Evolutionary conservation across 2,797 vertebrate species (phyloP), one percentile per base, ranked within the genome.

Genomic region (Florisuga fusca): DNA sequence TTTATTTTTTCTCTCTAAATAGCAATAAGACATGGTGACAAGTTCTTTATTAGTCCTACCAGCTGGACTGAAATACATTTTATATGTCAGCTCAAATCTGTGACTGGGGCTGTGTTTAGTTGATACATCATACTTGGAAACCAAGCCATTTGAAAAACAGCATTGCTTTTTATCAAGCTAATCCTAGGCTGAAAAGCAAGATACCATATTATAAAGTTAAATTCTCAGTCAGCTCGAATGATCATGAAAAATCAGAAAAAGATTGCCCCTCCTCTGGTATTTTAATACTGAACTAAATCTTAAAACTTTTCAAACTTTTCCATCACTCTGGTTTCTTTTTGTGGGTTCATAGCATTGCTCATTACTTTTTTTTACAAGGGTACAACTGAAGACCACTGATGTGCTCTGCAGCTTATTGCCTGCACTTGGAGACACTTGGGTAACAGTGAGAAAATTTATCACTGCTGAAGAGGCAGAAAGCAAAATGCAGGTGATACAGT

Each of bases 1-100:
- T 54, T 6, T 62, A 14, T 14, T 55, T 82, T 74, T 87, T n/a
- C 29, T 27, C 61, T 77, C 45, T 50, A 64, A 83, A 80, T 38
- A 74, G 68, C 92, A 89, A 64, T 33, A 88, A 82, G 45, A 72
- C 38, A 58, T 11, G 18, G 58, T 46, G 58, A 61, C 73, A 95
- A 88, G 41, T 20, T 83, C 41, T 74, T 83, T 64, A 46, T 80
- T 64, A 81, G 26, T 54, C 33, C 22, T 77, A 69, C 57, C 80
- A 90, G 50, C n/a, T 92, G 71, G 53, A 82, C 33, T 90, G n/a
- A 84, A 87, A 73, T 77, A 38, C 10, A 58, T 27, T 62, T 17
- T 29, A 26, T 31, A 46, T 12, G 27, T 59, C 63, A 79, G 71
- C 63, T 76, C 55, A 67, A 53, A 81, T 23, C 38, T 69, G 48